Conservation (phyloP, 2,797 vertebrate species). For the Dendrocincla tyrannina region DNA sequence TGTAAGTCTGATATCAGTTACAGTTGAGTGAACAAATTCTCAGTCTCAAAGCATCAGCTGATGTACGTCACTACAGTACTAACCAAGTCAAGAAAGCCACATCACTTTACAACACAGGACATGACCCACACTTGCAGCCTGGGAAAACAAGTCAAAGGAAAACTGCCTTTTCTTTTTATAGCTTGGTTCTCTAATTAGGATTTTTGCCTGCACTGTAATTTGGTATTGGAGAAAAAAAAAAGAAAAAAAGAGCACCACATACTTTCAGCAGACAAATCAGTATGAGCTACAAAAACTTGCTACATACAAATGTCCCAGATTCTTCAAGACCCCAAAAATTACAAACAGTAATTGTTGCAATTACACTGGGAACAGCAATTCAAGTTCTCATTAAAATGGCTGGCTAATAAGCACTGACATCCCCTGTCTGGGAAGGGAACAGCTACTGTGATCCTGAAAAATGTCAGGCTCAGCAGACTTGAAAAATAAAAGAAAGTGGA, state of each 20-base stretch:
- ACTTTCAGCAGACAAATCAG: background rate
- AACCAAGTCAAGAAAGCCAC: background rate
- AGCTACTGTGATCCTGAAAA: background rate
- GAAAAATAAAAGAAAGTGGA: background rate
- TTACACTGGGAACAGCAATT: background rate
- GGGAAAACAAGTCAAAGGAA: conserved; percentile 23
- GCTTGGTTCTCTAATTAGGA: conserved; percentile 9
- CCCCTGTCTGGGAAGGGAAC: background rate
- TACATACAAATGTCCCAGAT: background rate
- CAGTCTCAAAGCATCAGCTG: background rate
- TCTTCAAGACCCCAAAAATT: background rate
- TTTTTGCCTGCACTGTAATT: conserved; percentile 27
- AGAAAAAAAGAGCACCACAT: background rate
- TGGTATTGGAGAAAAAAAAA: background rate
- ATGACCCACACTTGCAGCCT: background rate
- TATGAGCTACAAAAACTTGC: background rate
- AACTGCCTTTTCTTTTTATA: conserved; percentile 28
- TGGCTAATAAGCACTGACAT: background rate
- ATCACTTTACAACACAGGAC: background rate
- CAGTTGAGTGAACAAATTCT: background rate
- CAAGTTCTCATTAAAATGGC: background rate
- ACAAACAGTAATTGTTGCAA: background rate
- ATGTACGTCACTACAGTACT: background rate
- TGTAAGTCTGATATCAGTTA: background rate
- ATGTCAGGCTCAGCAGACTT: accelerated